Conservation (phyloP, 2,797 vertebrate species). For the Mycteria americana region DNA sequence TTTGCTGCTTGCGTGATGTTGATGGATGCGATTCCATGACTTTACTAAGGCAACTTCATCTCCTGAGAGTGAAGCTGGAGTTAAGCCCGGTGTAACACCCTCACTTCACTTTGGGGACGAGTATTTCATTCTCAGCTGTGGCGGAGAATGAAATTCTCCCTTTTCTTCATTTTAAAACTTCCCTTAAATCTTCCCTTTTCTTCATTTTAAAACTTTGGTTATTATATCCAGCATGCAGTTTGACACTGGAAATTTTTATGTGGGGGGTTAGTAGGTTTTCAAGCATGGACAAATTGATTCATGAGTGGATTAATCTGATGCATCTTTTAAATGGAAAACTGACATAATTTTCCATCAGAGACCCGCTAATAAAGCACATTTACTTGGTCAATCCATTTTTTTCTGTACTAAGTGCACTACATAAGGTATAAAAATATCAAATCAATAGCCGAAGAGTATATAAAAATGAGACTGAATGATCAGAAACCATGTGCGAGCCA, state of each 20-base stretch:
- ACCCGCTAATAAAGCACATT: neutral
- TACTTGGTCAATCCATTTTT: slow-evolving; percentile 31
- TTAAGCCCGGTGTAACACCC: neutral
- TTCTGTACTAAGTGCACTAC: slow-evolving; percentile 39
- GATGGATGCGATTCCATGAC: neutral
- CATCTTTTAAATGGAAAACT: slow-evolving; percentile 49
- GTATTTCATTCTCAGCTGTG: neutral
- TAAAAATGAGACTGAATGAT: neutral
- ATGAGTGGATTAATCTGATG: neutral
- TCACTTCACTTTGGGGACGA: neutral
- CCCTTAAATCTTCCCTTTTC: too few relatives aligned
- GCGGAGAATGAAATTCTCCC: too few relatives aligned
- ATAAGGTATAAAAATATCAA: slow-evolving; percentile 18
- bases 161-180: neutral
- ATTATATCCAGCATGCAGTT: neutral
- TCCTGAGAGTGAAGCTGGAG: neutral
- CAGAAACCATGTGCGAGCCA: neutral
- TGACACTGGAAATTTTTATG: neutral
- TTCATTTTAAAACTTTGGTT: neutral
- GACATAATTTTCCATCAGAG: slow-evolving; percentile 41
- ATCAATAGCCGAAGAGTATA: slow-evolving; percentile 26
- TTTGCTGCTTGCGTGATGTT: neutral
- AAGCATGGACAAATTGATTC: slow-evolving; percentile 15
- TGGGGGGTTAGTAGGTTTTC: neutral
- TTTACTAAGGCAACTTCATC: neutral